A percentile compares a stretch with the other conserved stretches of the same genome.
These are phyloP conservation scores for Belgica antarctica DNA, from an alignment of 2,888 invertebrate species.

Conservation along the genomic window DNA sequence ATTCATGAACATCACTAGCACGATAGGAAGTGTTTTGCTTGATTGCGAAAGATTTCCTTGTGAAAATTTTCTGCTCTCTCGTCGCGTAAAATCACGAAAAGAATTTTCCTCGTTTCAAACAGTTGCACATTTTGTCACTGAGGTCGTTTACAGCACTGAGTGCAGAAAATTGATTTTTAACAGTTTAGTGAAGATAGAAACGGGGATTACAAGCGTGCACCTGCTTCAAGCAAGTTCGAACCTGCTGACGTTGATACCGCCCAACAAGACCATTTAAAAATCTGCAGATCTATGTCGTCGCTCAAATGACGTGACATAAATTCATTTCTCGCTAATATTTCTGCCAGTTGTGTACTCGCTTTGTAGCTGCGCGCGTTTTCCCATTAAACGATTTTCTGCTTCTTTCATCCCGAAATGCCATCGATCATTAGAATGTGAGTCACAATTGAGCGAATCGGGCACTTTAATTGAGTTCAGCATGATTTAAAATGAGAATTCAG, in stretches of 20 bases:
- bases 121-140: slow-evolving; percentile 24
- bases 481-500: not conserved
- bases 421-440: slow-evolving; percentile 20
- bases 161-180: not conserved
- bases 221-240: too few relatives aligned
- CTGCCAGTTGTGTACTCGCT: not conserved
- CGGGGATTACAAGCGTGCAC: not conserved
- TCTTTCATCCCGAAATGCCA: not conserved
- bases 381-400: not conserved
- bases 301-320: slow-evolving; percentile 4
- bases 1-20: not conserved
- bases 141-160: slow-evolving; percentile 4
- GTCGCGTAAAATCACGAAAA: not conserved
- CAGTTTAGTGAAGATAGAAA: not conserved
- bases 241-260: too few relatives aligned
- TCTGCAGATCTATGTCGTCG: not conserved
- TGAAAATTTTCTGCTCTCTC: not conserved
- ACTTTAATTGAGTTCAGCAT: not conserved
- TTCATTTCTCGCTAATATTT: not conserved
- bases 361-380: not conserved
- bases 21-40: not conserved
- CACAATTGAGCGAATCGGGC: not conserved
- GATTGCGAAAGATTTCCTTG: not conserved
- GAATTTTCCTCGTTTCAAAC: not conserved
- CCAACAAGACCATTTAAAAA: not conserved